A percentile compares a stretch with the other conserved stretches of the same genome.
Evolutionary conservation across 2,113 vertebrate genomes (phyloP).

Genomic region (Ptilorrhoa leucosticta): DNA sequence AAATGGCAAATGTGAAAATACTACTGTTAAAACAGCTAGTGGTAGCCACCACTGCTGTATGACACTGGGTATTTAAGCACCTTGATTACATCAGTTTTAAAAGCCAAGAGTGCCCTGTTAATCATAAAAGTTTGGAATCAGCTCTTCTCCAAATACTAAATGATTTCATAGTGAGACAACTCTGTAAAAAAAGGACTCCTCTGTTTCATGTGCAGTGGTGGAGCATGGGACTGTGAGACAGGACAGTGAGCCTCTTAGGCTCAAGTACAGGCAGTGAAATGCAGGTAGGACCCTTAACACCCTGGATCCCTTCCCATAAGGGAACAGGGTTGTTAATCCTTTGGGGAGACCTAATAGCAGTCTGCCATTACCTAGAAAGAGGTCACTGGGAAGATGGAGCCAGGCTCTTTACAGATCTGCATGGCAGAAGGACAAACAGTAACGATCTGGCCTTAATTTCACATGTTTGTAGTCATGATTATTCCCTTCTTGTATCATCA

Average conservation of each 20-base stretch:
- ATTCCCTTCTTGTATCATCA: neutral
- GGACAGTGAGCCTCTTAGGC: rapidly evolving
- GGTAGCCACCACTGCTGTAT: neutral
- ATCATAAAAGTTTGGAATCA: neutral
- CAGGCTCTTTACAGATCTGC: neutral
- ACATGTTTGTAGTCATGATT: neutral
- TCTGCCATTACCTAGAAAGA: neutral
- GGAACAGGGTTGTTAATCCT: neutral
- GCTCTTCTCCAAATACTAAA: neutral
- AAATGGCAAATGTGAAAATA: neutral
- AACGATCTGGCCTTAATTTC: neutral
- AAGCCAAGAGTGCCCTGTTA: neutral
- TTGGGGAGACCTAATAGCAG: neutral
- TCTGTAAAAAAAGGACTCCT: neutral
- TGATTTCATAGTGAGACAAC: neutral
- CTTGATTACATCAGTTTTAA: neutral
- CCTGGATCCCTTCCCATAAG: neutral
- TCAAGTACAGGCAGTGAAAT: neutral
- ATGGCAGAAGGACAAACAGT: neutral
- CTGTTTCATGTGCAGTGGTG: neutral
- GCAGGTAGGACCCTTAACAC: neutral
- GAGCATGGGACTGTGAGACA: neutral
- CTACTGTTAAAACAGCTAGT: neutral
- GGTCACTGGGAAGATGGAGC: neutral
- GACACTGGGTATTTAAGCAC: neutral